Evolutionary conservation across 2,113 vertebrate species (phyloP), one percentile per base, ranked within the genome.

Genomic region (Aegithalos caudatus): DNA sequence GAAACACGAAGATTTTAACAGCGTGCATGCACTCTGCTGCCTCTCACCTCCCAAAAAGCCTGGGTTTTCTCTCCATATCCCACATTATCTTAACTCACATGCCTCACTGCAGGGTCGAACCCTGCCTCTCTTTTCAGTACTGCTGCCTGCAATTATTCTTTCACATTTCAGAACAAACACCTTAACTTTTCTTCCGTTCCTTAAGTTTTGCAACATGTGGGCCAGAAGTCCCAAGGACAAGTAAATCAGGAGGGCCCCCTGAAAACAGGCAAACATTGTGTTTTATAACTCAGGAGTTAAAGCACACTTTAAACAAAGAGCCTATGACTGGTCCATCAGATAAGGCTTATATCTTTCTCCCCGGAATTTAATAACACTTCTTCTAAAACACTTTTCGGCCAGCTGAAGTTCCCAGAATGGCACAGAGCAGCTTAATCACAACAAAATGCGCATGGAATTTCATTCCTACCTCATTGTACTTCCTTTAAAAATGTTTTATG

Each of bases 261-360:
- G 35, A 76, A 93, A 88, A 80, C 69, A 89, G 65, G 53, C 83
- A 92, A 95, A 92, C 80, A 77, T 6, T 37, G 95, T 71, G 73
- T 60, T 94, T 94, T 88, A 58, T 35, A 91, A 62, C 88, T 56
- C 60, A 23, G 15, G 65, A 92, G 77, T 51, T 86, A 72, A 87
- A 65, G 77, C 80, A 35, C 81, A 50, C 78, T 76, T 72, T 47
- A 91, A 94, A 97, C 94, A 96, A 96, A 96, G 94, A 86, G 82
- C 58, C 91, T 69, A 38, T 57, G 84, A 90, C 31, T 29, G 53
- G 29, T 71, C 61, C 38, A 86, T 95, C 93, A 90, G 94, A 92
- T 94, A 95, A 92, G 44, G 40, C 31, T 95, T 81, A 10, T 38
- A 90, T 90, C 93, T 95, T 61, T 83, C 64, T n/a, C 58, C 31